These are phyloP conservation scores for Bothrops jararaca DNA, from an alignment of 2,113 vertebrate species.

Conservation along the genomic window DNA sequence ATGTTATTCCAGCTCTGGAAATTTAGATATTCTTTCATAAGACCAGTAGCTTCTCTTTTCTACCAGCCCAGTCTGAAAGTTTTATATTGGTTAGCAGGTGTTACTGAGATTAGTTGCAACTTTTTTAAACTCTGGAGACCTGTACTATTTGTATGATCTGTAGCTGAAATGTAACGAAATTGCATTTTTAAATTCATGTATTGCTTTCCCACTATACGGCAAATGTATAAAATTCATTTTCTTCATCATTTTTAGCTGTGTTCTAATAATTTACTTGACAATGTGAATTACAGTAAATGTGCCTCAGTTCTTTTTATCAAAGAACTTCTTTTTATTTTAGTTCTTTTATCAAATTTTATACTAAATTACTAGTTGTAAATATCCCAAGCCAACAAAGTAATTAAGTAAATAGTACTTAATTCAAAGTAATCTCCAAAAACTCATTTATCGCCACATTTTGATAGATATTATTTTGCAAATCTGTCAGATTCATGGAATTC, in stretches of 20 bases:
- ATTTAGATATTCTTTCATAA: neutral
- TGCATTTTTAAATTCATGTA: conserved; percentile 3
- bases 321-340: too few species aligned
- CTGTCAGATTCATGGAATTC: conserved; percentile 11
- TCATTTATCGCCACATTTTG: neutral
- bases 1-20: neutral
- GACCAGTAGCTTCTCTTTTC: neutral
- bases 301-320: too few species aligned
- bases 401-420: neutral
- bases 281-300: neutral
- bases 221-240: conserved; percentile 2
- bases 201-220: neutral
- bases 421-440: neutral
- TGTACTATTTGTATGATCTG: neutral
- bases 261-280: neutral
- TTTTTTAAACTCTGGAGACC: neutral
- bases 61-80: neutral
- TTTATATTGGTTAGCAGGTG: neutral
- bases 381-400: neutral
- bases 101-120: neutral
- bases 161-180: conserved; percentile 1
- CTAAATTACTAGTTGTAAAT: neutral
- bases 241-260: conserved; percentile 5
- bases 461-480: neutral
- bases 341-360: conserved; percentile 1